Conservation (phyloP, 2,888 invertebrate species). For the Cremastinae sp. region DNA sequence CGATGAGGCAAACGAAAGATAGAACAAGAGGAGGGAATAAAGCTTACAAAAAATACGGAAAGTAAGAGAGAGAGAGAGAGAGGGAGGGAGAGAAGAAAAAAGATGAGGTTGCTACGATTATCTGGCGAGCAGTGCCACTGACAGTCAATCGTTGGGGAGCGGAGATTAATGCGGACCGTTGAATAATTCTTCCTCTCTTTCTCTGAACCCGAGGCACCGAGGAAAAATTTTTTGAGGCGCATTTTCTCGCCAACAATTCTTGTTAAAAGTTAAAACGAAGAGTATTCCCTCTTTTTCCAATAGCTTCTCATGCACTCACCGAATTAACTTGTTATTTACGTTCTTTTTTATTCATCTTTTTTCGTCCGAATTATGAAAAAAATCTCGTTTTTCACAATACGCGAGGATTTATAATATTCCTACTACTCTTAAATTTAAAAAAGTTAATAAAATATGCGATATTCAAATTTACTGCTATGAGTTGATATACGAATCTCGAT, state of each 20-base stretch:
- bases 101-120: conserved; percentile 64
- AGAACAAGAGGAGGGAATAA: conserved; percentile 7
- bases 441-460: too few species aligned
- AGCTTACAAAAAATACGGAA: conserved; percentile 32
- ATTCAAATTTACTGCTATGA: too few species aligned
- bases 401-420: too few species aligned
- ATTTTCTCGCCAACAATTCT: conserved; percentile 38
- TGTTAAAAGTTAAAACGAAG: too few species aligned
- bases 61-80: conserved; percentile 16
- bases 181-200: conserved; percentile 61
- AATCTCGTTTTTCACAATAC: too few species aligned
- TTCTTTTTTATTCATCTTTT: too few species aligned
- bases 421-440: too few species aligned
- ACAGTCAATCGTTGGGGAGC: conserved; percentile 66
- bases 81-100: conserved; percentile 35
- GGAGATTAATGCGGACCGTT: conserved; percentile 67
- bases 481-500: too few species aligned
- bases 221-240: conserved; percentile 44
- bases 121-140: conserved; percentile 64
- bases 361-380: too few species aligned
- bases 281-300: too few species aligned
- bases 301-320: too few species aligned
- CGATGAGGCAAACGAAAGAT: conserved; percentile 8
- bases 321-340: too few species aligned
- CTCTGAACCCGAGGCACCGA: conserved; percentile 43